Evolutionary conservation across 2,888 invertebrate species (phyloP), one percentile per base, ranked within the genome.

Genomic region (Oxystoma pomonae): DNA sequence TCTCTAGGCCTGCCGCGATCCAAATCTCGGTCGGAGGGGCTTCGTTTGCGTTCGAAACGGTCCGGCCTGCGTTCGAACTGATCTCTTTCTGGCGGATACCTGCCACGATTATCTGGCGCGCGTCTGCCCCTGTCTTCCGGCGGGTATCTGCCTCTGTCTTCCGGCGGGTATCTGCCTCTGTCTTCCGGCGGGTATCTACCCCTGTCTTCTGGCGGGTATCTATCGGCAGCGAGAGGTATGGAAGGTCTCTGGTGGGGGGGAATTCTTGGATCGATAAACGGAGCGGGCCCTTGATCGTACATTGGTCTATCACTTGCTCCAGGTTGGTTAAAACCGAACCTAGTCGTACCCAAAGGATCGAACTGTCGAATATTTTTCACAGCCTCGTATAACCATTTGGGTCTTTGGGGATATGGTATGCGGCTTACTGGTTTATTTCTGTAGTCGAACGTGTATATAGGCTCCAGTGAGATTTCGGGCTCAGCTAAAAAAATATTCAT

Each of bases 371-470:
- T 76, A 66, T 75, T 76, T 66, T 71, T 73, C 5, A 80, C 71
- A 1, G 73, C 65, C 21, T 76, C 76, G 9, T 69, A 64, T 0
- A 80, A 69, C 80, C 80, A 80, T 63, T 71, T 73, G 1, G 80
- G 80, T 58, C 80, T 70, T 61, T 78, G 76, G 1, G 79, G 76
- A 17, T 76, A 70, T n/a, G 79, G 79, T 63, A 80, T 85, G 58
- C 79, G 74, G 68, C 76, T 79, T 16, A 79, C 69, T 0, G 85
- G 83, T 72, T 81, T 84, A 74, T 90, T 90, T 67, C 87, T 86
- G 76, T 90, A 90, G 75, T 90, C 89, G 79, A 90, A 87, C 69
- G 85, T 87, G 73, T 87, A 85, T 3, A 87, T 83, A 19, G 88
- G 87, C 74, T 86, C 86, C 69, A 87, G 83, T 67, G 86, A 83